Percentiles rank a stretch among this genome's conserved stretches.
These are phyloP conservation scores for Mesodorylaimus sp. DNA, from an alignment of 2,888 invertebrate genomes.

Conservation along the genomic window DNA sequence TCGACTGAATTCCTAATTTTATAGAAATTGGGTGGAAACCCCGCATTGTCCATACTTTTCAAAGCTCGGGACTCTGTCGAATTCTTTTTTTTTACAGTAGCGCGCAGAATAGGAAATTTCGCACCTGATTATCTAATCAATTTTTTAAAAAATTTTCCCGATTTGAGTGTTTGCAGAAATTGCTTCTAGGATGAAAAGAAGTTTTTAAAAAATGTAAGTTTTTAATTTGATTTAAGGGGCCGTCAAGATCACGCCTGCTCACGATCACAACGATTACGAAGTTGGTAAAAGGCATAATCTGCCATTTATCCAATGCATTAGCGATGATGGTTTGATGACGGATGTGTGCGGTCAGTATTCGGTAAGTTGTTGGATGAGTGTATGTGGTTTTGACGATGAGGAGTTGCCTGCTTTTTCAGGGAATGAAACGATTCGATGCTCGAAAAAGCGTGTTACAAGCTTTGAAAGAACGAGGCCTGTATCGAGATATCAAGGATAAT, in stretches of 20 bases:
- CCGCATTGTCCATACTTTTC: no score
- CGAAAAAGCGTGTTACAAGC: slow-evolving; percentile 58
- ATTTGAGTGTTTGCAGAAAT: no score
- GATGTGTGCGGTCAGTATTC: slow-evolving; percentile 58
- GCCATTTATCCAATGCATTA: slow-evolving; percentile 67
- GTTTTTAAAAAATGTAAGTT: not conserved
- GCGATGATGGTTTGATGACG: slow-evolving; percentile 68
- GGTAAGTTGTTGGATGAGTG: slow-evolving; percentile 36
- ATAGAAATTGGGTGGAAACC: no score
- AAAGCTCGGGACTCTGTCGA: no score
- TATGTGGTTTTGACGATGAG: not conserved
- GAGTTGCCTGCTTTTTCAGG: slow-evolving; percentile 31
- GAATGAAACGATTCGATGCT: slow-evolving; percentile 75
- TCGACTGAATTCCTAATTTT: no score
- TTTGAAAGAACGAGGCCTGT: slow-evolving; percentile 51
- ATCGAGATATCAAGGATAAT: slow-evolving; percentile 62
- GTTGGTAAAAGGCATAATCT: slow-evolving; percentile 72
- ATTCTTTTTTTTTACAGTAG: no score
- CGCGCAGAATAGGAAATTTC: no score
- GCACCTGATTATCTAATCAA: no score
- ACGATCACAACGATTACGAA: slow-evolving; percentile 90
- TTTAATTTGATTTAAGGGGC: slow-evolving; percentile 45
- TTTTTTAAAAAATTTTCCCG: no score
- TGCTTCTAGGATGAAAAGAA: no score
- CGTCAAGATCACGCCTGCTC: slow-evolving; percentile 95